These are phyloP conservation scores for Cephus nigrinus DNA, from an alignment of 2,888 invertebrate species.

Conservation along the genomic window DNA sequence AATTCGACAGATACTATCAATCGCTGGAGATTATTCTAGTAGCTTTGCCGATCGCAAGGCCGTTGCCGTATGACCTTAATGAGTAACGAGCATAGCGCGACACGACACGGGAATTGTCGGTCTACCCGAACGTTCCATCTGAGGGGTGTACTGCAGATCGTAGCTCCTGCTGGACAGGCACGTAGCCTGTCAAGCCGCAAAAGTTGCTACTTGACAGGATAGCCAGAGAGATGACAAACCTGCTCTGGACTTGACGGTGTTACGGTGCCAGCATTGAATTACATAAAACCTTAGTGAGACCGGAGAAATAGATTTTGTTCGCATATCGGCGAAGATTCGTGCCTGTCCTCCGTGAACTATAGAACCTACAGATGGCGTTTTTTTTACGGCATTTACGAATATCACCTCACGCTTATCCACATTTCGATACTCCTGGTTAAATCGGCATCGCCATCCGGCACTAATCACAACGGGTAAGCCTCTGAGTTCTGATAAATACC, in stretches of 20 bases:
- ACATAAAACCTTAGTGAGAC: conserved; percentile 1
- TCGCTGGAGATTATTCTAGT: conserved; percentile 25
- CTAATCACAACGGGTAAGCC: conserved; percentile 31
- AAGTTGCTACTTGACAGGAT: conserved; percentile 9
- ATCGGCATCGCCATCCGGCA: not conserved
- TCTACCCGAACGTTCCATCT: conserved; percentile 16
- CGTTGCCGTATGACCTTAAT: conserved; percentile 58
- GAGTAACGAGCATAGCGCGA: conserved; percentile 50
- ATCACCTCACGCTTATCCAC: conserved; percentile 6
- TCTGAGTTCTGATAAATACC: conserved; percentile 53
- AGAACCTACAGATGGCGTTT: conserved; percentile 53
- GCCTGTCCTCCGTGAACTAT: conserved; percentile 32
- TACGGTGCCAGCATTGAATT: not conserved
- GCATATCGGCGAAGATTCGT: conserved; percentile 34
- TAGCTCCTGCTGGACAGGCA: conserved; percentile 24
- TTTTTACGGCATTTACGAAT: conserved; percentile 41
- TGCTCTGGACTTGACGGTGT: not conserved
- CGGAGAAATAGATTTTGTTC: conserved; percentile 12
- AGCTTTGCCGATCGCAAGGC: conserved; percentile 54
- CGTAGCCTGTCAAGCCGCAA: conserved; percentile 42
- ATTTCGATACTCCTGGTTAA: not conserved
- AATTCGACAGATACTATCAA: conserved; percentile 15
- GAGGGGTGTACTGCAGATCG: not conserved
- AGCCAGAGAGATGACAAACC: conserved; percentile 31
- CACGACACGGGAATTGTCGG: conserved; percentile 32